Evolutionary conservation across 1,140 invertebrate species (phyloP), one percentile per base, ranked within the genome.

Genomic region (Trichoplusia ni): DNA sequence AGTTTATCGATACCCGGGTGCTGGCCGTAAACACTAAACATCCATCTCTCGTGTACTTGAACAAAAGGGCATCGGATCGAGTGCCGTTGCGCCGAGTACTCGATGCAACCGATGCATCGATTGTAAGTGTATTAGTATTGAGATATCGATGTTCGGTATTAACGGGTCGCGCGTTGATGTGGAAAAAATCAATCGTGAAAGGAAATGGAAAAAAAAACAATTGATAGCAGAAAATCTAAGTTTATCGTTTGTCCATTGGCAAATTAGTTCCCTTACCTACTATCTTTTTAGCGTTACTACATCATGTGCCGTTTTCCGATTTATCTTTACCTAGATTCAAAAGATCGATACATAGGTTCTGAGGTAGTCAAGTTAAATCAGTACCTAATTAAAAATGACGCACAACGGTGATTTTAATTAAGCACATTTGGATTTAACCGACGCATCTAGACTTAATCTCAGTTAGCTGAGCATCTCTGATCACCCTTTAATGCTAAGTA

Each of bases 51-150:
- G 42, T 46, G 42, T 46, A 44, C 19, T 44, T 23, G 11, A 46
- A 25, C 42, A 27, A 31, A 18, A 5, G 14, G 9, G 25, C 18
- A 23, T 42, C 18, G 23, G 0, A 46, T 25, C 11, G 46, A 47
- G 44, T 47, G 13, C 23, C 25, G 29, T 29, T 31, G 46, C 18
- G 25, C 14, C 25, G 46, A 49, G 46, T 31, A 18, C 25, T 49
- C 25, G 46, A 31, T 49, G 46, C 42, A 46, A 13, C 42, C 21
- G 27, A 25, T 46, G 21, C 46, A 49, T 49, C 46, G 46, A 49
- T 49, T 49, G 25, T 49, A 16, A 49, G 46, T 31, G 46, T 14
- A 49, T 49, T 46, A 49, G 46, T 31, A 49, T 49, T 25, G 46
- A 49, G 46, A 18, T 25, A 44, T 44, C 19, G 40, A 11, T 18